Evolutionary conservation across 64 coral and sea anemone genomes (phyloP), one percentile per base, ranked within the genome.

Genomic region (Anthopleura sola): DNA sequence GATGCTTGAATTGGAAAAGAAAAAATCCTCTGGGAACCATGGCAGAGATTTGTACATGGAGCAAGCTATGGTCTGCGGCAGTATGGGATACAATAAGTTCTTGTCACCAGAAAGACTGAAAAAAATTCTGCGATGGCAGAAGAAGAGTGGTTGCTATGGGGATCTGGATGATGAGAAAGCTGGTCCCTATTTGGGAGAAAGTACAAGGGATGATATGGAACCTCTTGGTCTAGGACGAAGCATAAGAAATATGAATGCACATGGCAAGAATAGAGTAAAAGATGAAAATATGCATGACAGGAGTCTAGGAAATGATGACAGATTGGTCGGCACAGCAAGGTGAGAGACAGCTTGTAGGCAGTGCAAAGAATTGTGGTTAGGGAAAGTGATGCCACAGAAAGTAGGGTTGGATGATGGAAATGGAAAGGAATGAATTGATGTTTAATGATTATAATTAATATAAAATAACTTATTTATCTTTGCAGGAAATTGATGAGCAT

Each of bases 1-100:
- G 60, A 98, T 98, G 96, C 31, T 82, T 49, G 87, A 83, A 78
- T 77, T 87, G 9, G 92, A 98, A 81, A 75, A 75, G 34, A 81
- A 76, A 56, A 76, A 69, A 54, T 33, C 36, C 49, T 1, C 80
- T 15, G 13, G 21, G 26, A 38, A n/a, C 33, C 4, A 15, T 23
- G 77, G 78, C 3, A 51, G 87, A 49, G 96, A 98, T 82, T 83
- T 98, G 84, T 98, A 94, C 76, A 94, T 98, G 92, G 96, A 98
- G 53, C 96, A 98, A 80, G 92, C 84, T 3, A 92, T 98, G 86
- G 96, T 98, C 32, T 98, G 96, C 64, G 89, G 86, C 11, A 89
- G 84, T 16, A 89, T 94, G 87, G 96, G 96, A 8, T 98, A 94
- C 46, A 47, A 85, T 29, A 87, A 94, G 16, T 98, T 98, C 78